These are phyloP conservation scores for Myotis brandtii DNA, from an alignment of 2,113 vertebrate species.

Conservation along the genomic window DNA sequence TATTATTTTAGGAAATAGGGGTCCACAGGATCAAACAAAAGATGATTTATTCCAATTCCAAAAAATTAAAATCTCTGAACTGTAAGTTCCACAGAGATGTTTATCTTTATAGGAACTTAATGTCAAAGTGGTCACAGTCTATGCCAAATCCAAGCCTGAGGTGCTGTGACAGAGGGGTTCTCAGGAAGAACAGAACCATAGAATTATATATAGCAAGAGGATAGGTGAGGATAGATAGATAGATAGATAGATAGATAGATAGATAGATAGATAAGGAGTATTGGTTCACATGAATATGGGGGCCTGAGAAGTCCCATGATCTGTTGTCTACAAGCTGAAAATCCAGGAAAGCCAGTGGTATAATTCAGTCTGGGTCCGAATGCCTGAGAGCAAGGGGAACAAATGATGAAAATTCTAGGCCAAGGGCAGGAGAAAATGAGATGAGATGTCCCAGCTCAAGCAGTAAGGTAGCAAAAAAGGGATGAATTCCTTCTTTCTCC, in stretches of 20 bases:
- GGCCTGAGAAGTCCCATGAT: neutral
- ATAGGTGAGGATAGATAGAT: neutral
- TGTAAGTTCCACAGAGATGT: neutral
- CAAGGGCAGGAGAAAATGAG: neutral
- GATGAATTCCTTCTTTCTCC: neutral
- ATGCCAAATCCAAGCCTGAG: neutral
- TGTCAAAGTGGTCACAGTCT: neutral
- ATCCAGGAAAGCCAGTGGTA: neutral
- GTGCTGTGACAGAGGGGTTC: neutral
- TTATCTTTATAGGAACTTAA: slow-evolving; percentile 16
- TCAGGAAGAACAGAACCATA: neutral
- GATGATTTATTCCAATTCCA: neutral
- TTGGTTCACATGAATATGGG: neutral
- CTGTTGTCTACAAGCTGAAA: neutral
- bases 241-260: neutral
- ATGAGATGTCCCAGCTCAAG: neutral
- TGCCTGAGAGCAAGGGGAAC: neutral
- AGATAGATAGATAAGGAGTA: neutral
- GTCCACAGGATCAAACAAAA: neutral
- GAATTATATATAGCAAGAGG: neutral
- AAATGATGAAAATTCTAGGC: neutral
- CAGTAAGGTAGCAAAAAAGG: neutral
- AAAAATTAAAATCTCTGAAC: neutral
- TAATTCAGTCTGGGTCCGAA: neutral
- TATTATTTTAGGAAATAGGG: neutral